Base-by-base conservation (phyloP, 2,113 vertebrate genomes). In the Alces alces region DNA sequence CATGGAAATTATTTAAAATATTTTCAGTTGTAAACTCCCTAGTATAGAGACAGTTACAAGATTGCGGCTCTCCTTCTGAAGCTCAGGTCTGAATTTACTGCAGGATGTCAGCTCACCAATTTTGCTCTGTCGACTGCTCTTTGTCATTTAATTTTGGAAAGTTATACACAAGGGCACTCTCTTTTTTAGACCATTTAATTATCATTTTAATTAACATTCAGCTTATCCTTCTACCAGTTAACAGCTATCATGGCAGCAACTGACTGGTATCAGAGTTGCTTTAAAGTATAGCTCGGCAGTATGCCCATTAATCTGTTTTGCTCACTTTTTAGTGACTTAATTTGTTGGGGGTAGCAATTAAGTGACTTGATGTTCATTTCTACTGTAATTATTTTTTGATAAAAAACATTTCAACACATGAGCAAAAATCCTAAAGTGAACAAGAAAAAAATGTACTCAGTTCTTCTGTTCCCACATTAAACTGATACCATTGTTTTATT, bases 81-180 rank as follows among this genome's bases (percentile, higher is more conserved):
- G 92, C 85, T 88, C 80, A 96, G 84, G 55, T 92, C 93, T 86
- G 80, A 91, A 94, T 52, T 73, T 73, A 90, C 61, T 80, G 54
- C 5, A 0, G 0, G 17, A 2, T 87, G 36, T n/a, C 82, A 76
- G 13, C 33, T 93, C 64, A 33, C 28, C 15, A 23, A 30, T 94
- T 95, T 89, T 80, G 14, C 50, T 91, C 78, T 43, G 23, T 66
- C 60, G 54, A 66, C 83, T 80, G n/a, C 43, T 96, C 95, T 92
- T 95, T 78, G 43, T 25, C 47, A 57, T 93, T 95, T 88, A 79
- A 61, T 85, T 87, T 97, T 93, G 88, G 30, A 45, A 90, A 92
- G 73, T 52, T 66, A 76, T 47, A 47, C 3, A 5, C 21, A 2
- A 57, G 45, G 45, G 14, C 11, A 17, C 13, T 93, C 16, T 50